A percentile compares a stretch with the other conserved stretches of the same genome.
These are phyloP conservation scores for Drosophila fuyamai DNA, from an alignment of 1,140 invertebrate genomes.

Conservation along the genomic window DNA sequence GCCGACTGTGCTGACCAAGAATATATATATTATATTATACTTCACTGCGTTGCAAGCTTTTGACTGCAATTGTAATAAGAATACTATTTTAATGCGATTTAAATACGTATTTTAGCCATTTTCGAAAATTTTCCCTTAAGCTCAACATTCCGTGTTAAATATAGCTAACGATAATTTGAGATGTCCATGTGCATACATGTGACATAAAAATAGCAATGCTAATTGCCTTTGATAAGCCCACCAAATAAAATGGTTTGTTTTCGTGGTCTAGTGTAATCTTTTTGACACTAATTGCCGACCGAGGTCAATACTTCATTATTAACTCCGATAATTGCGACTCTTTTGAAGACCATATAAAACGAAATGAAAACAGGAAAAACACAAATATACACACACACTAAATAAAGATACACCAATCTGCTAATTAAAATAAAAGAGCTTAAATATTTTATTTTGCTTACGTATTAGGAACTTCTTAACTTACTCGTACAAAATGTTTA, in stretches of 20 bases:
- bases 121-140: too few species aligned
- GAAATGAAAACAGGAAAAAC: background rate
- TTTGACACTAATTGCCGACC: constrained; percentile 8
- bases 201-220: constrained; percentile 1
- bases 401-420: background rate
- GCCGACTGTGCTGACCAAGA: too few species aligned
- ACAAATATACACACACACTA: background rate
- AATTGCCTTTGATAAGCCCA: constrained; percentile 4
- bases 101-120: background rate
- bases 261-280: constrained; percentile 4
- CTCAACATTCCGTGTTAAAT: background rate
- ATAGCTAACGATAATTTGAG: background rate
- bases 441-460: constrained; percentile 21
- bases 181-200: background rate
- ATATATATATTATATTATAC: too few species aligned
- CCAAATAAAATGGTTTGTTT: background rate
- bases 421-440: background rate
- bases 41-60: too few species aligned
- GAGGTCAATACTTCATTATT: constrained; percentile 2
- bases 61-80: too few species aligned
- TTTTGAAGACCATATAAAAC: background rate
- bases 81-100: too few species aligned
- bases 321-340: constrained; percentile 4
- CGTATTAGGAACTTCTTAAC: constrained; percentile 15
- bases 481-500: background rate